Conservation (phyloP, 1,140 invertebrate genomes). For the Procambarus clarkii region DNA sequence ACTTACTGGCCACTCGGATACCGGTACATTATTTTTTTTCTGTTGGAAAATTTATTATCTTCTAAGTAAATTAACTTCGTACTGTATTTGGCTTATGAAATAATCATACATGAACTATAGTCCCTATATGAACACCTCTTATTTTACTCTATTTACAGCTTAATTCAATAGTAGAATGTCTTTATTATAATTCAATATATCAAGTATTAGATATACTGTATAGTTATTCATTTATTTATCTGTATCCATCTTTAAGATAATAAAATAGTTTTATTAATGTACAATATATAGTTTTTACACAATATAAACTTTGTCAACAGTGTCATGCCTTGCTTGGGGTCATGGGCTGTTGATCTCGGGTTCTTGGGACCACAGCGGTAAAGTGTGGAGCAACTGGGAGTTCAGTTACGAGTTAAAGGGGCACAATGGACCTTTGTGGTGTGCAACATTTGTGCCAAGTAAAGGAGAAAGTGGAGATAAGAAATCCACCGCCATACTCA, state of each 20-base stretch:
- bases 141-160: too few species aligned
- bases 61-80: too few species aligned
- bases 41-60: too few species aligned
- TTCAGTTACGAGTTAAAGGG: constrained; percentile 81
- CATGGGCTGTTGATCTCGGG: constrained; percentile 84
- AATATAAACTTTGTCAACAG: constrained; percentile 75
- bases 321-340: constrained; percentile 82
- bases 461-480: background rate
- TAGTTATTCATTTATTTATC: too few species aligned
- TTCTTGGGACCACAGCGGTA: constrained; percentile 93
- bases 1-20: constrained; percentile 88
- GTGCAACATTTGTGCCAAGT: constrained; percentile 81
- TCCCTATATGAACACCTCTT: too few species aligned
- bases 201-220: too few species aligned
- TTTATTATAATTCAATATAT: too few species aligned
- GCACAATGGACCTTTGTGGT: constrained; percentile 89
- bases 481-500: constrained; percentile 81
- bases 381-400: constrained; percentile 83
- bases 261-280: too few species aligned
- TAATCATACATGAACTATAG: too few species aligned
- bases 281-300: background rate
- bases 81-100: too few species aligned
- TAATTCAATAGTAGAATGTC: too few species aligned
- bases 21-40: constrained; percentile 80
- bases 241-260: too few species aligned